Base-by-base conservation (phyloP, 1,140 invertebrate species). In the Drosophila subpulchrella region DNA sequence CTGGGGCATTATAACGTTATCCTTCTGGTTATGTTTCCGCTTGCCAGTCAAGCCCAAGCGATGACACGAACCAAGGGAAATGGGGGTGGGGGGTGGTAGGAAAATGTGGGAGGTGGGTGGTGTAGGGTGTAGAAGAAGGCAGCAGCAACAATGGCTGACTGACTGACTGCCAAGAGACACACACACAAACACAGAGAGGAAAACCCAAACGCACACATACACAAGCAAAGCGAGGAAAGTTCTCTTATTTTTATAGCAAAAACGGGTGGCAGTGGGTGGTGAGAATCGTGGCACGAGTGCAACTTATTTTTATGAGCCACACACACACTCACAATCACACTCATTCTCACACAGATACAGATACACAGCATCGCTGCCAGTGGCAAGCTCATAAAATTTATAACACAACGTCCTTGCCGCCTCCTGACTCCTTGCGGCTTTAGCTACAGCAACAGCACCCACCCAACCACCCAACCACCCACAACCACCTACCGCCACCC, bases 1-100 rank as follows among this genome's bases (percentile, higher is more conserved):
- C 85, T 89, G 84, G 84, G 84, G 84, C 84, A 89, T 89, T 89
- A 89, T 89, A 89, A 88, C 84, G 84, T 89, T 89, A 89, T 89
- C 84, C 84, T 89, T 89, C 84, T 89, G 84, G 84, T 89, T 89
- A 89, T 88, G 84, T 88, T 88, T 88, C 84, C 84, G 84, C 79
- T 88, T 88, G 80, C 76, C 84, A 77, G 83, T 68, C 79, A 66
- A 75, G 73, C 72, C 67, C 70, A 60, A 70, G 75, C 65, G 75
- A 78, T 62, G 59, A 76, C 71, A 59, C 76, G 58, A 63, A 47
- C 59, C 55, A 60, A 58, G 67, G 55, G 41, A 55, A 38, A 39
- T 13, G 44, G 24, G 27, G n/a, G 13, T 20, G 20, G 20, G 20
- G 20, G 20, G 20, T n/a, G n/a, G 17, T 32, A 41, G 36, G 30